Conservation (phyloP, 2,113 vertebrate species). For the Xenopus borealis region DNA sequence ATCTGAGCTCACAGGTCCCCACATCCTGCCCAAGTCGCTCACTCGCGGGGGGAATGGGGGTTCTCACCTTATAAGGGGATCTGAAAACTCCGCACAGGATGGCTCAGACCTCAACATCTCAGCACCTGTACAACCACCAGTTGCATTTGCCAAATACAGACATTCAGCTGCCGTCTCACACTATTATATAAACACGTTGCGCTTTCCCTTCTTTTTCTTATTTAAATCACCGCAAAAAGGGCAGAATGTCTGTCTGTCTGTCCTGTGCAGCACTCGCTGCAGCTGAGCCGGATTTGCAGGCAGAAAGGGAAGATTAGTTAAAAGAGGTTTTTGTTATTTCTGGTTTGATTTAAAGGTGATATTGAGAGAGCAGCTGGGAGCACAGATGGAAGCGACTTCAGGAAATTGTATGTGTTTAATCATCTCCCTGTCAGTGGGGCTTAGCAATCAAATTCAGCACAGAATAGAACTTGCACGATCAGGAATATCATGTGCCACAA, state of each 20-base stretch:
- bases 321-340: constrained; percentile 2
- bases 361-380: background rate
- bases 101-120: background rate
- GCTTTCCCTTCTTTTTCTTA: too few species aligned
- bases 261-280: too few species aligned
- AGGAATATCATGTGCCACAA: too few species aligned
- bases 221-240: too few species aligned
- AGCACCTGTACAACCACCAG: too few species aligned
- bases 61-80: constrained; percentile 21
- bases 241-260: too few species aligned
- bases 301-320: too few species aligned
- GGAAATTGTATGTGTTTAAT: constrained; percentile 29
- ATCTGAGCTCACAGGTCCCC: background rate
- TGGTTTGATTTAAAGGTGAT: background rate
- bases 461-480: too few species aligned
- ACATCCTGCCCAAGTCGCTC: constrained; percentile 29
- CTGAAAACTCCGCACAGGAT: background rate
- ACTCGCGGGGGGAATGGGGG: background rate
- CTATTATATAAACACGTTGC: too few species aligned
- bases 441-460: constrained; percentile 1
- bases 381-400: constrained; percentile 1
- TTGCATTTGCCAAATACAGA: too few species aligned
- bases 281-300: too few species aligned
- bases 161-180: too few species aligned
- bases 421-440: constrained; percentile 16